Conservation (phyloP, 2,888 invertebrate species). For the Agonum fuliginosum region DNA sequence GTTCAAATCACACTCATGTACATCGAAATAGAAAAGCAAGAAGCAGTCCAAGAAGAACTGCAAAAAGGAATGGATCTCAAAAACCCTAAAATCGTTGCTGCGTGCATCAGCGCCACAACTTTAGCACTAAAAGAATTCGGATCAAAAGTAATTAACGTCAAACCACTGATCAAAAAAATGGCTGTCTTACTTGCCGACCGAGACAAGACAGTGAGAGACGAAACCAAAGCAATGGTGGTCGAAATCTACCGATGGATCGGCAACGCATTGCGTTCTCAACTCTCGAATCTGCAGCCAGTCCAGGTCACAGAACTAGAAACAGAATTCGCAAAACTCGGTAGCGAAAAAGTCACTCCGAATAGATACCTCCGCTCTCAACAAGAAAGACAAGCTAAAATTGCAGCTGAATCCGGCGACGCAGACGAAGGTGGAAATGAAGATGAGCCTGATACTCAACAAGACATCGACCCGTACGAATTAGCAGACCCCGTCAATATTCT, state of each 20-base stretch:
- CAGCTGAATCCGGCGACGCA: conserved; percentile 73
- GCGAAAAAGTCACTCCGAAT: conserved; percentile 81
- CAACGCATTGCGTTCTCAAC: conserved; percentile 87
- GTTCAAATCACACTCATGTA: conserved; percentile 94
- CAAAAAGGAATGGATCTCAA: conserved; percentile 96
- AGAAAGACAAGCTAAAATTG: conserved; percentile 78
- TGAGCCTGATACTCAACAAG: conserved; percentile 74
- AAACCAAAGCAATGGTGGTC: conserved; percentile 91
- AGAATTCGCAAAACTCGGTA: conserved; percentile 86
- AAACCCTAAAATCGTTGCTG: conserved; percentile 95
- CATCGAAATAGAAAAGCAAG: conserved; percentile 96
- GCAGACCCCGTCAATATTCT: conserved; percentile 95
- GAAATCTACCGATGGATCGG: conserved; percentile 96
- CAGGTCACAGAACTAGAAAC: conserved; percentile 91
- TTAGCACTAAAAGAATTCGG: conserved; percentile 92
- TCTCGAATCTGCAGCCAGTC: conserved; percentile 90
- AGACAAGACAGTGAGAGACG: conserved; percentile 93
- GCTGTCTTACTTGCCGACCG: conserved; percentile 90
- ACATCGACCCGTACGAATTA: conserved; percentile 93
- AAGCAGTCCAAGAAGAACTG: conserved; percentile 91
- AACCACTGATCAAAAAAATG: conserved; percentile 92
- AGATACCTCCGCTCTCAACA: conserved; percentile 90
- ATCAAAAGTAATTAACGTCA: conserved; percentile 90
- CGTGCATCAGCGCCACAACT: conserved; percentile 85
- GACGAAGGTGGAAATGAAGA: conserved; percentile 78